Evolutionary conservation across 2,797 vertebrate genomes (phyloP).

Genomic region (Acrossocheilus fasciatus): DNA sequence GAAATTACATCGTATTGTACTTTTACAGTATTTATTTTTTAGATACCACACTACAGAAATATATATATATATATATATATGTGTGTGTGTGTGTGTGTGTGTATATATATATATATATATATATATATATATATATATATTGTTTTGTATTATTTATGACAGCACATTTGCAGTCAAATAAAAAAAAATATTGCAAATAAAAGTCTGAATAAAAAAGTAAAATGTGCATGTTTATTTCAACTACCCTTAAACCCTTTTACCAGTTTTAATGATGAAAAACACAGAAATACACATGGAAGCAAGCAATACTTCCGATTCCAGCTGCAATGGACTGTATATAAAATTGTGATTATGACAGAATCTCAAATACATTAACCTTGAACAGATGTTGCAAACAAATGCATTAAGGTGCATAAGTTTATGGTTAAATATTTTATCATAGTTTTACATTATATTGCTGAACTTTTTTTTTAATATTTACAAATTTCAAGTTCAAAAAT

Average conservation of each 20-base stretch:
- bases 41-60: no score
- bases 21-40: background rate
- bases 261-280: background rate
- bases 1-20: background rate
- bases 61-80: background rate
- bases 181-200: background rate
- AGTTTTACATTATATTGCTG: constrained; percentile 30
- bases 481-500: constrained; percentile 72
- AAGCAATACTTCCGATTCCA: background rate
- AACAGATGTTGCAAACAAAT: constrained; percentile 29
- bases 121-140: background rate
- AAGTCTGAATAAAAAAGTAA: background rate
- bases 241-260: constrained; percentile 8
- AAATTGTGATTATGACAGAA: constrained; percentile 1
- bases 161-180: background rate
- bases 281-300: background rate
- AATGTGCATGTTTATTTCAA: constrained; percentile 10
- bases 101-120: background rate
- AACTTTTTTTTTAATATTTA: constrained; percentile 66
- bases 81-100: no score
- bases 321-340: background rate
- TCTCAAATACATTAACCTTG: background rate
- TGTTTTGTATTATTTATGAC: background rate
- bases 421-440: constrained; percentile 23
- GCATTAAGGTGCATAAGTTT: constrained; percentile 32